These are phyloP conservation scores for Metopolophium dirhodum DNA, from an alignment of 1,140 invertebrate species.

Conservation along the genomic window DNA sequence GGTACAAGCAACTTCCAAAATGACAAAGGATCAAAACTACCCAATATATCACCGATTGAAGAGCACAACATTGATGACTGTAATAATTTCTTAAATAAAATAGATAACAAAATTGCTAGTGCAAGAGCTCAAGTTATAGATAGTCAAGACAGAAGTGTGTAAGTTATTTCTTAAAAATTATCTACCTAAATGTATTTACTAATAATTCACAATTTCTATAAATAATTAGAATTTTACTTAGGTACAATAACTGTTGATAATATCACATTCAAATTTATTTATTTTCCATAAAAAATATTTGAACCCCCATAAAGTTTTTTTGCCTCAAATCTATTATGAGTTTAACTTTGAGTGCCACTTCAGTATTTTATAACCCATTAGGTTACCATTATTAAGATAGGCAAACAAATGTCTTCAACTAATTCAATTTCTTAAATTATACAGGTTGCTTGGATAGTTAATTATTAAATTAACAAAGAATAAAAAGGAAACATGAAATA, in stretches of 20 bases:
- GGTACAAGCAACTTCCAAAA: neutral
- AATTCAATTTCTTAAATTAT: neutral
- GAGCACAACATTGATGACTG: conserved; percentile 65
- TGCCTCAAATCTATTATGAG: neutral
- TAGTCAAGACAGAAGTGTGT: conserved; percentile 79
- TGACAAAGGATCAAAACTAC: neutral
- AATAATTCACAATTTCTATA: neutral
- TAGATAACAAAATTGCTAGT: conserved; percentile 84
- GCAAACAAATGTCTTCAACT: neutral
- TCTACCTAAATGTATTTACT: neutral
- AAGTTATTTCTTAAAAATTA: conserved; percentile 65
- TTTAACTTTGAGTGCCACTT: neutral
- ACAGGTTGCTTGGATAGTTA: neutral
- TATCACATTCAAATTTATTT: neutral
- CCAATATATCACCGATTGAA: conserved; percentile 48
- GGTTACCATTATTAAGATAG: neutral
- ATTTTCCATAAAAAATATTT: neutral
- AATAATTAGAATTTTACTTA: neutral
- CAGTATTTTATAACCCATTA: neutral
- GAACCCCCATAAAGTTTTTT: neutral
- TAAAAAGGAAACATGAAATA: neutral
- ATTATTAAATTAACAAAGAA: neutral
- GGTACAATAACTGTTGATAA: neutral
- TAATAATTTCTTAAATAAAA: conserved; percentile 83
- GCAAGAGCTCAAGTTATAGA: conserved; percentile 85